Percentiles rank a stretch among this genome's conserved stretches.
Conservation (phyloP, 2,888 invertebrate species). For the Dioctria linearis region DNA sequence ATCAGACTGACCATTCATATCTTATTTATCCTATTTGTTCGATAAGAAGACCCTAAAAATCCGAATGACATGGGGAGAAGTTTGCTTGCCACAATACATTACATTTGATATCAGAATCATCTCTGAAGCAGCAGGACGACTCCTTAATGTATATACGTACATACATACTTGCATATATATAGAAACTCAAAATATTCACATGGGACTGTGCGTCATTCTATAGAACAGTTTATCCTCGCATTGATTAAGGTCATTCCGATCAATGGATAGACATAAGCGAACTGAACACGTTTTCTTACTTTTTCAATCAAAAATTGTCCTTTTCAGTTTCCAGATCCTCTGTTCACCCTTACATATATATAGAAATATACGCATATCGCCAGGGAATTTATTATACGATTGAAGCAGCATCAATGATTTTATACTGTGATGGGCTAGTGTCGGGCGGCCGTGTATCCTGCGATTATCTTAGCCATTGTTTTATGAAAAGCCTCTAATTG, state of each 20-base stretch:
- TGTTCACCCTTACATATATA: background rate
- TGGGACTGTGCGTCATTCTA: slow-evolving; percentile 56
- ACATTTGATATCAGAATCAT: slow-evolving; percentile 56
- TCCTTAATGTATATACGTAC: too few relatives aligned
- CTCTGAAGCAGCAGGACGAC: slow-evolving; percentile 11
- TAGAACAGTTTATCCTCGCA: slow-evolving; percentile 60
- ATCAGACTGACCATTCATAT: slow-evolving; percentile 62
- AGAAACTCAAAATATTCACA: slow-evolving; percentile 44
- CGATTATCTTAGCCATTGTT: slow-evolving; percentile 43
- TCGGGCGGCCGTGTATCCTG: background rate
- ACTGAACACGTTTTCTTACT: slow-evolving; percentile 57
- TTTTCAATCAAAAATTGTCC: slow-evolving; percentile 45
- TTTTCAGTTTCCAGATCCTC: background rate
- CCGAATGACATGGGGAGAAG: slow-evolving; percentile 49
- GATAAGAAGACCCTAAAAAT: slow-evolving; percentile 47
- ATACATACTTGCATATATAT: background rate
- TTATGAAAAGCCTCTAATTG: slow-evolving; percentile 52
- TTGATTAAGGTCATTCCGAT: slow-evolving; percentile 68
- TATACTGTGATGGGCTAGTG: too few relatives aligned
- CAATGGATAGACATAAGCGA: slow-evolving; percentile 42
- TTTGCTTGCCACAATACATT: slow-evolving; percentile 56
- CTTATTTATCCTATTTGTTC: slow-evolving; percentile 55
- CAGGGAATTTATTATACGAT: too few relatives aligned
- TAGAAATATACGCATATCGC: too few relatives aligned
- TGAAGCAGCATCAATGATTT: too few relatives aligned